A percentile compares a stretch with the other conserved stretches of the same genome.
These are phyloP conservation scores for Zhengitettix transpicula DNA, from an alignment of 2,888 invertebrate species.

Conservation along the genomic window DNA sequence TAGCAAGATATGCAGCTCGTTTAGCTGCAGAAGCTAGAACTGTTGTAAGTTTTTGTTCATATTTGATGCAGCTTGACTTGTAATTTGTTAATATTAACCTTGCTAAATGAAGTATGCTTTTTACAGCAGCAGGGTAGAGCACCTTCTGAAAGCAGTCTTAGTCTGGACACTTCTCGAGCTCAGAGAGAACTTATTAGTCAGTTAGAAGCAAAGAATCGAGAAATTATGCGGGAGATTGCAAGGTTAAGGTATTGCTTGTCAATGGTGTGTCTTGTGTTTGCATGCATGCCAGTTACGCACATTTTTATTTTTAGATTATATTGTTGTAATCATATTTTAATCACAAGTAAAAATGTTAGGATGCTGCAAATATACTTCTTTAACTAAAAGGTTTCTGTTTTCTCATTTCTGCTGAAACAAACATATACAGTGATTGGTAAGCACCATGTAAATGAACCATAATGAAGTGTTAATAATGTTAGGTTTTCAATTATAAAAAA, in stretches of 20 bases:
- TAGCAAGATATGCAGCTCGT: slow-evolving; percentile 90
- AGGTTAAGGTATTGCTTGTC: slow-evolving; percentile 47
- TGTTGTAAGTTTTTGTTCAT: slow-evolving; percentile 27
- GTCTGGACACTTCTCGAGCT: slow-evolving; percentile 71
- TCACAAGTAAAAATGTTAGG: too few relatives aligned
- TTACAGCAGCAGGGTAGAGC: slow-evolving; percentile 36
- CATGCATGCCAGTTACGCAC: background rate
- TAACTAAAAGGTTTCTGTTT: too few relatives aligned
- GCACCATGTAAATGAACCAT: too few relatives aligned
- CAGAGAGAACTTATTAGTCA: slow-evolving; percentile 85
- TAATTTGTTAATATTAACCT: background rate
- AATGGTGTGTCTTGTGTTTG: slow-evolving; percentile 5
- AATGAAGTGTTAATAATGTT: too few relatives aligned
- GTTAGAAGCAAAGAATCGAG: slow-evolving; percentile 85
- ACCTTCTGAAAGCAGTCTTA: slow-evolving; percentile 54
- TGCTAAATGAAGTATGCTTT: background rate
- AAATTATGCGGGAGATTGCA: slow-evolving; percentile 90
- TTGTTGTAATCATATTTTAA: too few relatives aligned
- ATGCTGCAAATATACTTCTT: too few relatives aligned
- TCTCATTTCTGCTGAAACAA: too few relatives aligned
- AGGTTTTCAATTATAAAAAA: too few relatives aligned
- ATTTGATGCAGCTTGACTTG: background rate
- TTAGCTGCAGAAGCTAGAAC: slow-evolving; percentile 83
- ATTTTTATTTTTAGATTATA: background rate
- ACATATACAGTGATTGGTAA: too few relatives aligned